Conservation (phyloP, 2,888 invertebrate genomes). For the Bugula neritina region DNA sequence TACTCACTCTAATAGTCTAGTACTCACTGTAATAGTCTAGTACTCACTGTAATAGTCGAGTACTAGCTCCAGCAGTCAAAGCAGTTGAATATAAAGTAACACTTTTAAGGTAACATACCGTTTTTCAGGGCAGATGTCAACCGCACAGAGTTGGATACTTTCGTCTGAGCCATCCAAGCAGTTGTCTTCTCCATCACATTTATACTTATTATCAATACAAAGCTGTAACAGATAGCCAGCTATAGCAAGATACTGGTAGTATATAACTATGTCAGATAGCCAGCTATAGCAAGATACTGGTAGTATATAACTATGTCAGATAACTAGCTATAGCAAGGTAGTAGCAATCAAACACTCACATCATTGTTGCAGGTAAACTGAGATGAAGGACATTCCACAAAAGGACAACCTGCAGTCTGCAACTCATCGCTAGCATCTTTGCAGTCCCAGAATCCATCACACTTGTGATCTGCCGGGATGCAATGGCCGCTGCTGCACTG, state of each 20-base stretch:
- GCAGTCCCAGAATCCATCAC: constrained; percentile 48
- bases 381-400: neutral
- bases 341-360: neutral
- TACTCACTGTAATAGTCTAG: too few relatives aligned
- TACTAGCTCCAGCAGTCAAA: too few relatives aligned
- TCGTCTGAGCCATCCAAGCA: constrained; percentile 46
- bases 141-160: neutral
- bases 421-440: constrained; percentile 47
- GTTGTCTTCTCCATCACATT: constrained; percentile 48
- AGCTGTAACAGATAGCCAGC: constrained; percentile 60
- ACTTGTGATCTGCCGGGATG: constrained; percentile 56
- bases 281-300: too few relatives aligned
- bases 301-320: neutral
- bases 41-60: too few relatives aligned
- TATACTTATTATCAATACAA: constrained; percentile 53
- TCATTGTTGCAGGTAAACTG: constrained; percentile 1
- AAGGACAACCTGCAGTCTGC: neutral
- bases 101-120: neutral
- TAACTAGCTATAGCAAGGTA: neutral
- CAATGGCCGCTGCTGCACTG: constrained; percentile 82
- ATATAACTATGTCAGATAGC: neutral
- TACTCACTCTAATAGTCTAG: too few relatives aligned
- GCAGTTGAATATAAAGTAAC: too few relatives aligned
- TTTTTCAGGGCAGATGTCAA: neutral
- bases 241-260: too few relatives aligned